phyloP scores from a whole-genome alignment of 2,113 vertebrate genomes.

The Gulo gulo region DNA sequence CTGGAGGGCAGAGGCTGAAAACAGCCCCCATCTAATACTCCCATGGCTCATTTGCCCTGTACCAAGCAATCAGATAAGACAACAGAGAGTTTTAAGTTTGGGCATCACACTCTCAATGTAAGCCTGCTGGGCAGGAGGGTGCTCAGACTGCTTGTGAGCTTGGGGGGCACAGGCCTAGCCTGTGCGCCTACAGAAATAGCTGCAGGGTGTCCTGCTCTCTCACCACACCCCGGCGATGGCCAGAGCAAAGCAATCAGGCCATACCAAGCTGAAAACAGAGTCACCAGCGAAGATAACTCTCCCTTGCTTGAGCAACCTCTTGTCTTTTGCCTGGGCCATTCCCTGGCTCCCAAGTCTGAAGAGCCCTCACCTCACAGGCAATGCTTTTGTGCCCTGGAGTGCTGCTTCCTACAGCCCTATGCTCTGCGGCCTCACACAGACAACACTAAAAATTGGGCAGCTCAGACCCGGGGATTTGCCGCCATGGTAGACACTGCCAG shows the following conservation, averaged over 20 bases:
- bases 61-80: neutral
- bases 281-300: neutral
- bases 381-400: neutral
- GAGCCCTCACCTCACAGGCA: neutral
- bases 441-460: neutral
- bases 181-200: neutral
- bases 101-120: neutral
- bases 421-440: neutral
- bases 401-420: neutral
- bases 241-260: neutral
- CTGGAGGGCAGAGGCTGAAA: neutral
- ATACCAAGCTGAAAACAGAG: neutral
- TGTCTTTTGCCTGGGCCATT: neutral
- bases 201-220: neutral
- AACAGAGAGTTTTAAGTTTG: neutral
- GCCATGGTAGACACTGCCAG: fast-evolving
- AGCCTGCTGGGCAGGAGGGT: neutral
- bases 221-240: fast-evolving
- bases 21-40: neutral
- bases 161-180: no score
- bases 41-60: neutral
- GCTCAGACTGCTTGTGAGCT: neutral
- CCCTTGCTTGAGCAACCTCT: neutral
- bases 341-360: neutral
- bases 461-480: neutral